Base-by-base conservation (phyloP, 2,797 vertebrate genomes). In the Acrocephalus scirpaceus region DNA sequence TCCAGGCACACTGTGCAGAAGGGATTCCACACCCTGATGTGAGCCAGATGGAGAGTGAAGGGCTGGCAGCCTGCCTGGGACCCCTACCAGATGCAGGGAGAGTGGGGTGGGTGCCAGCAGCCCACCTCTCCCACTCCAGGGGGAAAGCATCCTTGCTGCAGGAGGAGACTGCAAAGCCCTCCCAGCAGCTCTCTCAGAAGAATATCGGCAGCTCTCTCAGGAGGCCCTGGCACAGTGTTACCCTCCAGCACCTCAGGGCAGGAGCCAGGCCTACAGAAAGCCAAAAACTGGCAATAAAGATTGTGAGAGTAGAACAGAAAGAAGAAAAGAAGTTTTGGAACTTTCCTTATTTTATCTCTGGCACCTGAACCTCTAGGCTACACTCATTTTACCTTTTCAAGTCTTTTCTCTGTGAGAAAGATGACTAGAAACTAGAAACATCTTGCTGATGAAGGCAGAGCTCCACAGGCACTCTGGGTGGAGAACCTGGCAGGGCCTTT, bases 101-200 rank as follows among this genome's bases (percentile, higher is more conserved):
- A n/a, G 30, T 34, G 32, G 32, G 32, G 65, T 81, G 61, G 30
- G 36, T 81, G 53, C 51, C 38, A 20, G 73, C 36, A 88, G 50
- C 26, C 45, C 1, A 0, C 13, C 29, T 74, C 5, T 7, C 29
- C 42, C 15, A 11, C 32, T 45, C 25, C 0, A 0, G 16, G 48
- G 22, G 16, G 29, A 72, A 94, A 91, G 47, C 38, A 71, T 90
- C 62, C 80, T 69, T 80, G 44, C 27, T 75, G 79, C 40, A 84
- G 74, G 16, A 78, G 17, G 64, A 61, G 42, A 56, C 16, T 65
- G 42, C 65, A 34, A 89, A 81, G 45, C 69, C 50, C 48, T 61
- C 30, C 48, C 69, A 83, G 48, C 20, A 57, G 54, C n/a, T 27
- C 1, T 82, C 40, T 47, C 10, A 2, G 40, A n/a, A 38, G 57